Base-by-base conservation (phyloP, 2,888 invertebrate species). In the Odontothrips loti region DNA sequence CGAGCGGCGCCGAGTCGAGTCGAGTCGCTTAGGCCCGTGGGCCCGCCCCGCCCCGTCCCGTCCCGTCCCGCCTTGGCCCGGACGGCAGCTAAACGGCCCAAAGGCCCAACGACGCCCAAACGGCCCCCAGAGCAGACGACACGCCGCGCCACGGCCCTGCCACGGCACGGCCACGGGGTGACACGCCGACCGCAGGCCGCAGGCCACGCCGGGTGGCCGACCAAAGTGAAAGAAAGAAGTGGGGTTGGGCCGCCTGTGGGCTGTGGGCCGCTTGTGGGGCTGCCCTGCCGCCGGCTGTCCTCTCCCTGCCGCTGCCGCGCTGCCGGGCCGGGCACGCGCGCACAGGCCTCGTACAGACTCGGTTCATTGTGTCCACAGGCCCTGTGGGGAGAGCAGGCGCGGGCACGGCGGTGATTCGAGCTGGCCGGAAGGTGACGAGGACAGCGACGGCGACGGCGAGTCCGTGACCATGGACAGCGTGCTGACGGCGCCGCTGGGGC, bases 401-500 rank as follows among this genome's bases (percentile, higher is more conserved):
- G 34, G 34, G 34, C 34, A 43, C 34, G 34, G 34, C 34, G 34
- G 34, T 43, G 34, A 43, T 2, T 6, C 34, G 34, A 4, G 34
- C 34, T 43, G 34, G 34, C 34, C 34, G 34, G 34, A 6, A 43
- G 34, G 34, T 6, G 34, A 43, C 34, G 6, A 6, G 3, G 34
- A 43, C n/a, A 12, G 68, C 68, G 9, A 9, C 23, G 10, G n/a
- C 23, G 68, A 11, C 23, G 23, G 8, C 27, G 27, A 75, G 68
- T n/a, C 68, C 68, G 9, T 75, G 68, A 75, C 68, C 68, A 75
- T 75, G 68, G 68, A 75, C 68, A 75, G 68, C 68, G 68, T 75
- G 68, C 68, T 75, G 68, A 75, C 68, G 11, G 68, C 68, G 68
- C 68, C 68, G 68, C 68, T 75, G 11, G 68, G 68, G 23, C 68